Base-by-base conservation (phyloP, 2,797 vertebrate species). In the Tapirus indicus region DNA sequence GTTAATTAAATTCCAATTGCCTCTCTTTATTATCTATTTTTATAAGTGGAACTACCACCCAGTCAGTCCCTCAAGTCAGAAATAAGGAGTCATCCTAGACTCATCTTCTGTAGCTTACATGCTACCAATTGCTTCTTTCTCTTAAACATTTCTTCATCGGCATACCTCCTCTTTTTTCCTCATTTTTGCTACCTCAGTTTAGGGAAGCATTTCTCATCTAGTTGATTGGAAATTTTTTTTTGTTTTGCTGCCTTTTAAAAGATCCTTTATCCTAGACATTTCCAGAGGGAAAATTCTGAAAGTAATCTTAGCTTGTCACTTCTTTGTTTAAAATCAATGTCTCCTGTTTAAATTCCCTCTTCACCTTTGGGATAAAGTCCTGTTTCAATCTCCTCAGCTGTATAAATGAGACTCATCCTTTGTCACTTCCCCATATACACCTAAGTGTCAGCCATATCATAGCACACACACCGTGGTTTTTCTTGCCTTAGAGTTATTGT, bases 301-400 rank as follows among this genome's bases (percentile, higher is more conserved):
- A 86, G 35, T 77, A 56, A 94, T 88, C 16, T 88, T 83, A 72
- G 49, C 44, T 52, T 71, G 66, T 78, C 74, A 85, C 44, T 88
- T 95, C 52, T 87, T 87, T 94, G 85, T 87, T 95, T 91, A 94
- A 88, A 92, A 91, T 91, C 44, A 94, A 13, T n/a, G 9, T 92
- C 13, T 90, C 25, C 47, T 93, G 72, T 92, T 93, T 95, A 75
- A 90, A 90, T 87, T 92, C 4, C 5, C 25, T 92, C 56, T 86
- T 79, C 21, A 41, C 44, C 52, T 95, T 96, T 47, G 80, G 35
- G 27, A 56, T 83, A 44, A 87, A 91, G 54, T 52, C 47, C n/a
- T 85, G 0, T 56, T 74, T 87, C 69, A 35, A 29, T 71, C 38
- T 32, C 56, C 18, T 79, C 6, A 20, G 35, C 25, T 95, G 35